phyloP scores from a whole-genome alignment of 2,888 invertebrate species.

The Dryocosmus kuriphilus region DNA sequence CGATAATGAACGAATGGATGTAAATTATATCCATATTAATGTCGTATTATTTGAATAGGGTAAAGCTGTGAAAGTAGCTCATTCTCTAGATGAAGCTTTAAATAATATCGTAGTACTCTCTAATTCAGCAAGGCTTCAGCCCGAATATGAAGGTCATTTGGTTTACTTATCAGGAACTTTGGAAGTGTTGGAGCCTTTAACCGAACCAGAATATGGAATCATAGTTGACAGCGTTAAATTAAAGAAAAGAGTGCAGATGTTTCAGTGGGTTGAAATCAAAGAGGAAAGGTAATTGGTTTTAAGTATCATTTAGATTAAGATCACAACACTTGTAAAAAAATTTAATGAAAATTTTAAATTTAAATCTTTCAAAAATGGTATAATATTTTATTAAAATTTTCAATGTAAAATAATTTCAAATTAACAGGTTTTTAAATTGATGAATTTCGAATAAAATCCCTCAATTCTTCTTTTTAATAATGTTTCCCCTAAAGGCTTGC shows the following conservation, averaged over 20 bases:
- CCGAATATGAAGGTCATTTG: slow-evolving; percentile 86
- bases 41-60: slow-evolving; percentile 79
- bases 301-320: not conserved
- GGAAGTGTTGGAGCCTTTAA: slow-evolving; percentile 87
- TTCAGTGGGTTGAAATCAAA: slow-evolving; percentile 90
- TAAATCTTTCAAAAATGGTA: too few relatives aligned
- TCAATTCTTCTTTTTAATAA: too few relatives aligned
- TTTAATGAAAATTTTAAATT: too few relatives aligned
- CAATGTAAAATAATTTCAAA: too few relatives aligned
- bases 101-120: slow-evolving; percentile 80
- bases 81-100: slow-evolving; percentile 88
- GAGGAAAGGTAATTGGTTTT: slow-evolving; percentile 76
- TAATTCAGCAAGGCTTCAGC: slow-evolving; percentile 77
- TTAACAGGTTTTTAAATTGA: too few relatives aligned
- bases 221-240: slow-evolving; percentile 91
- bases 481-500: too few relatives aligned
- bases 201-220: slow-evolving; percentile 92
- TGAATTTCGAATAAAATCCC: too few relatives aligned
- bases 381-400: too few relatives aligned
- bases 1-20: not conserved
- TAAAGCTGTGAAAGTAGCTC: slow-evolving; percentile 87
- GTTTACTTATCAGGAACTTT: slow-evolving; percentile 89
- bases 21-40: not conserved
- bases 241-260: slow-evolving; percentile 93
- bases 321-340: too few relatives aligned